phyloP scores from a whole-genome alignment of 1,140 invertebrate genomes.

The Delia radicum region DNA sequence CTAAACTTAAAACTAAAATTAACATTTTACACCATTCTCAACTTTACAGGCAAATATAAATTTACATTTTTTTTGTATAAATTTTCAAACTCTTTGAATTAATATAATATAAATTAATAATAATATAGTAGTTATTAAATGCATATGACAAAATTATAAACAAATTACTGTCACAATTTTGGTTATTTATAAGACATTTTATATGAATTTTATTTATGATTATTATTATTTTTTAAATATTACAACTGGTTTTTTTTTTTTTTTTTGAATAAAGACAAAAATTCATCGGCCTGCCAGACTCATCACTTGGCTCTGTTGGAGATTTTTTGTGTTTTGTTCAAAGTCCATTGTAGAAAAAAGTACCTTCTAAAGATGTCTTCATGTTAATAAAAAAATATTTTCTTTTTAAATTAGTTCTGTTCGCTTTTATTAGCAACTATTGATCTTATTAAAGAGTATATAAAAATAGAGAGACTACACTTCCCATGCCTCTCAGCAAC shows the following conservation, averaged over 20 bases:
- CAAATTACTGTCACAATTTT: background rate
- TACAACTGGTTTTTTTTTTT: background rate
- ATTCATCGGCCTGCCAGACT: background rate
- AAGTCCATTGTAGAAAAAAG: no score
- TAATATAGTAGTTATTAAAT: background rate
- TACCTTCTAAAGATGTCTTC: no score
- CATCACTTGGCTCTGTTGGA: background rate
- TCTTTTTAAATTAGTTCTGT: no score
- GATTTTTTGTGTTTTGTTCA: background rate
- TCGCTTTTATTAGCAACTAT: no score
- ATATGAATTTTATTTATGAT: background rate
- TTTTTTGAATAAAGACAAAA: background rate
- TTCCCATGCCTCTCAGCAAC: no score
- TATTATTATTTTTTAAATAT: background rate
- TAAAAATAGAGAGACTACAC: no score
- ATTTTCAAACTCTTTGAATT: background rate
- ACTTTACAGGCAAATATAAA: background rate
- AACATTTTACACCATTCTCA: background rate
- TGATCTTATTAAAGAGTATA: no score
- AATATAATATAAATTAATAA: background rate
- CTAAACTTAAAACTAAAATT: background rate
- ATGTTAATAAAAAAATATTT: no score
- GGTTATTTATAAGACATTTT: background rate
- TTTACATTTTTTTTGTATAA: background rate
- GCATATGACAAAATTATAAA: background rate